A percentile compares a stretch with the other conserved stretches of the same genome.
phyloP scores from a whole-genome alignment of 1,140 invertebrate genomes.

The Pararge aegeria region DNA sequence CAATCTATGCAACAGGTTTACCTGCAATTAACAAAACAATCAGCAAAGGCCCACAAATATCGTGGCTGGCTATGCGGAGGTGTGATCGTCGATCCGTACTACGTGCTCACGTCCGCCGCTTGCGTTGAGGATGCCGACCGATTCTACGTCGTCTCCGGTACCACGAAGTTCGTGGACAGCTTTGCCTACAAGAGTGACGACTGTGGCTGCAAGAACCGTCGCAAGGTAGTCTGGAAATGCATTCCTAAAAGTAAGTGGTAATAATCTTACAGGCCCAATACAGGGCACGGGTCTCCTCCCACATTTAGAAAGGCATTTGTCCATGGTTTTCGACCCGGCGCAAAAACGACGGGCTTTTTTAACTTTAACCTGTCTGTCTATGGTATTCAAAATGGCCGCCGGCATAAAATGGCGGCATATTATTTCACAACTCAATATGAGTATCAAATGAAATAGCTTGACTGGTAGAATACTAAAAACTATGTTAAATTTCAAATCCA shows the following conservation, averaged over 20 bases:
- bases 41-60: conserved; percentile 68
- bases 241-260: conserved; percentile 66
- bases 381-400: no score
- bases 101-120: conserved; percentile 66
- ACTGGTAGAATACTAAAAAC: no score
- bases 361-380: no score
- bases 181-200: conserved; percentile 62
- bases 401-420: no score
- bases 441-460: no score
- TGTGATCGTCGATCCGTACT: conserved; percentile 55
- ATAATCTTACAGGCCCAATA: no score
- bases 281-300: no score
- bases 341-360: no score
- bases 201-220: conserved; percentile 63
- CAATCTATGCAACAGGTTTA: conserved; percentile 49
- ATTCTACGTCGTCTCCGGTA: conserved; percentile 71
- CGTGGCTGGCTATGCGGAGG: conserved; percentile 68
- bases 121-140: conserved; percentile 70
- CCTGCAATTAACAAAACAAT: conserved; percentile 64
- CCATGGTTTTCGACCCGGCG: no score
- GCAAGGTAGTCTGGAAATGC: conserved; percentile 71
- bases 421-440: no score
- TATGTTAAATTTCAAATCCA: no score
- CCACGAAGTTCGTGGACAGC: conserved; percentile 64
- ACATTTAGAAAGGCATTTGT: no score